phyloP scores from a whole-genome alignment of 2,888 invertebrate species.

The Cephus spinipes region DNA sequence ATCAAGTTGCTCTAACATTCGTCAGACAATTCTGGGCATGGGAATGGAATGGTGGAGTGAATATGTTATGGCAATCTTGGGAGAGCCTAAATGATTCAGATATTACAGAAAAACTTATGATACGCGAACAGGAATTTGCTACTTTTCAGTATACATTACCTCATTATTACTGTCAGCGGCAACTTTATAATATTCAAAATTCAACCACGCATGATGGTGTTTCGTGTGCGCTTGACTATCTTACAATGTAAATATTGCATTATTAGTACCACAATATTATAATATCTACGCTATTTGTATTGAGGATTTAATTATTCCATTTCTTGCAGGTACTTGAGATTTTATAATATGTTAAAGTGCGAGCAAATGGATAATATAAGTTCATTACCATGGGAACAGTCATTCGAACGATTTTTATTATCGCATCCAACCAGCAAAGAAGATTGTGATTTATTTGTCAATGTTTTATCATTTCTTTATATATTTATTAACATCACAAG shows the following conservation, averaged over 20 bases:
- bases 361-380: constrained; percentile 61
- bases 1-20: constrained; percentile 43
- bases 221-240: constrained; percentile 69
- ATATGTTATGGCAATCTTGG: constrained; percentile 47
- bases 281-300: not conserved
- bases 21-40: constrained; percentile 58
- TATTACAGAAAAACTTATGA: constrained; percentile 44
- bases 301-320: not conserved
- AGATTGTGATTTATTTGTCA: constrained; percentile 72
- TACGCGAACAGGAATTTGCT: constrained; percentile 66
- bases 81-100: constrained; percentile 40
- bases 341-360: constrained; percentile 60
- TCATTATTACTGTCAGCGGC: constrained; percentile 68
- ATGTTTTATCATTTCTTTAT: constrained; percentile 65
- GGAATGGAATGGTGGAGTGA: constrained; percentile 53
- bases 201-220: constrained; percentile 74
- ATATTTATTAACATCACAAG: constrained; percentile 51
- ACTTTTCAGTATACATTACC: constrained; percentile 70
- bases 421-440: constrained; percentile 75
- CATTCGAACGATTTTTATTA: constrained; percentile 72
- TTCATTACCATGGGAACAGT: constrained; percentile 73
- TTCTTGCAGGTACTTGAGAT: constrained; percentile 66
- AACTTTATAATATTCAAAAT: constrained; percentile 73
- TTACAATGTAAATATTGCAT: constrained; percentile 69
- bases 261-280: not conserved